A percentile compares a stretch with the other conserved stretches of the same genome.
These are phyloP conservation scores for Tenthredo amoena DNA, from an alignment of 2,888 invertebrate genomes.

Conservation along the genomic window DNA sequence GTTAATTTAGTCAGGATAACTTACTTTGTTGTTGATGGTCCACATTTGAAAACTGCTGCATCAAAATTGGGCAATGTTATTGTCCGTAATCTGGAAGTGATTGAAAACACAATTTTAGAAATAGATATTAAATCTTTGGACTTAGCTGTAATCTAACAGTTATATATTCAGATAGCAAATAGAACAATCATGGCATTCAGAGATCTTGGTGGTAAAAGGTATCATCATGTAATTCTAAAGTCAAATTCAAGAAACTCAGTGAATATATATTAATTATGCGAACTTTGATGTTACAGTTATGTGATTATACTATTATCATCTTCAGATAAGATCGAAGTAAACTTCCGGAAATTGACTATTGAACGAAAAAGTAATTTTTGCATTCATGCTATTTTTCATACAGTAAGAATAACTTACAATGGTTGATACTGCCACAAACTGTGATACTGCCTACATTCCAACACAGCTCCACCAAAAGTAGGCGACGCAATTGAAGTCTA, in stretches of 20 bases:
- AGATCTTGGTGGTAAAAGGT: slow-evolving; percentile 62
- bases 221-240: slow-evolving; percentile 57
- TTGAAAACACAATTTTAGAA: neutral
- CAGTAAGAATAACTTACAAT: too few relatives aligned
- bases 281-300: neutral
- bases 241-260: neutral
- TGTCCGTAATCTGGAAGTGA: neutral
- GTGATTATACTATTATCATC: slow-evolving; percentile 49
- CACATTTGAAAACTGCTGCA: neutral
- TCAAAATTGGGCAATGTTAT: neutral
- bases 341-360: too few relatives aligned
- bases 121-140: neutral
- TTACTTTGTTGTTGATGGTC: too few relatives aligned
- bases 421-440: too few relatives aligned
- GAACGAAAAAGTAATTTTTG: too few relatives aligned
- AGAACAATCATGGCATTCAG: slow-evolving; percentile 63
- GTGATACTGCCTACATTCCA: too few relatives aligned
- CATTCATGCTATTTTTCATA: too few relatives aligned
- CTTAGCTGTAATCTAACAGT: neutral
- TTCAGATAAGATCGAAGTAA: too few relatives aligned
- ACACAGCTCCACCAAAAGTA: neutral
- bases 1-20: neutral
- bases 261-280: neutral
- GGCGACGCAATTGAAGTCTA: neutral
- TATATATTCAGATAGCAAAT: slow-evolving; percentile 61